Conservation (phyloP, 53 echinoderm and acorn worm genomes). For the Holothuria leucospilota region DNA sequence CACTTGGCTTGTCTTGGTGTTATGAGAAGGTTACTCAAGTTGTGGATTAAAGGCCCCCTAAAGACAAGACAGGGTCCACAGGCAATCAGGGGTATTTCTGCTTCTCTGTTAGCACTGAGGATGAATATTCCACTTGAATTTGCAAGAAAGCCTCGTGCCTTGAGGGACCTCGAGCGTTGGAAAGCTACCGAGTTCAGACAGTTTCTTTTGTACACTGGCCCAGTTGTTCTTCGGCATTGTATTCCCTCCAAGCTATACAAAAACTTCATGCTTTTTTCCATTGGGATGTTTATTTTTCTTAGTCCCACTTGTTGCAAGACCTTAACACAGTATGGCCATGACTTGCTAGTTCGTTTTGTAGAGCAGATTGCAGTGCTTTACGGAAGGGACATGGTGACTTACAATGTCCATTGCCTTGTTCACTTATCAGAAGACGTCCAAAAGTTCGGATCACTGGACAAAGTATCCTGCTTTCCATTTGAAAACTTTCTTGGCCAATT, state of each 20-base stretch:
- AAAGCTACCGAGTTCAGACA: constrained; percentile 68
- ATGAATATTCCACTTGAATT: constrained; percentile 13
- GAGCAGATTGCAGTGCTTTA: too few relatives aligned
- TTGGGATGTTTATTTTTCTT: constrained; percentile 30
- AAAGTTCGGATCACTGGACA: constrained; percentile 51
- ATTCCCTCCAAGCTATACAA: constrained; percentile 32
- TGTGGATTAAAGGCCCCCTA: constrained; percentile 64
- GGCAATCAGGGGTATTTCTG: constrained; percentile 35
- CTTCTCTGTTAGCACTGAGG: constrained; percentile 33
- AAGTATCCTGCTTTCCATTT: constrained; percentile 54
- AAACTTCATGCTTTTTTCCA: constrained; percentile 50
- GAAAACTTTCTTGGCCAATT: constrained; percentile 42
- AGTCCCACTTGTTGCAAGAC: too few relatives aligned
- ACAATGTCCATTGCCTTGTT: constrained; percentile 48
- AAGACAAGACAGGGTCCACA: neutral
- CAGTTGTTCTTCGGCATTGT: constrained; percentile 34
- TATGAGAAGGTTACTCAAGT: constrained; percentile 45
- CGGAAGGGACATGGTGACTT: neutral
- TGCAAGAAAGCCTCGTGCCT: constrained; percentile 46
- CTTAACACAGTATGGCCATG: too few relatives aligned
- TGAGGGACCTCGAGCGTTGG: constrained; percentile 58
- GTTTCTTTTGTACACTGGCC: constrained; percentile 65
- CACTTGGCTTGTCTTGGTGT: constrained; percentile 69
- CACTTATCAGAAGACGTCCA: constrained; percentile 49
- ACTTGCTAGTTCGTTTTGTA: too few relatives aligned